Base-by-base conservation (phyloP, 2,113 vertebrate genomes). In the Halcyon senegalensis region DNA sequence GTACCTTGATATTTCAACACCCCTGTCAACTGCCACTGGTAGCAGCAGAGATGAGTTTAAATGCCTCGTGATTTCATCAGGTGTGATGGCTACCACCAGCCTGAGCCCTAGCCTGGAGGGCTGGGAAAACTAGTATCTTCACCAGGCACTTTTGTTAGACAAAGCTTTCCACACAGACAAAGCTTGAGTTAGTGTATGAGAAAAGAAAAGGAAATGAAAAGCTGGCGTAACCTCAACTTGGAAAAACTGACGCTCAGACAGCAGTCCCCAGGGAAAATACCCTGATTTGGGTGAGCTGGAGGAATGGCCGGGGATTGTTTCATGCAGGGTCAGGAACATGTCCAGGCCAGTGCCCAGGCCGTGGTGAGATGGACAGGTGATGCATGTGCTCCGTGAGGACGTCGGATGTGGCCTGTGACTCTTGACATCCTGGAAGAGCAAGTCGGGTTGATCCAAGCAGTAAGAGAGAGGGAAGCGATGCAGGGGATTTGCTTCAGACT, bases 321-420 rank as follows among this genome's bases (percentile, higher is more conserved):
- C 44, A 33, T 59, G 31, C 28, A 21, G 30, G 31, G 28, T 5
- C 1, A 2, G 67, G 43, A 83, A 8, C 1, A 2, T 3, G 59
- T 16, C 46, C 56, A 82, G 69, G 41, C 20, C 74, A 77, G 4
- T 10, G 39, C 53, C 1, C 1, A 73, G 82, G 66, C 70, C 48
- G 4, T 9, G 35, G 59, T 80, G 59, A 89, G 67, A 92, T 35
- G 55, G 69, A 51, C 46, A 50, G n/a, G 43, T 1, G 0, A 8
- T 18, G 55, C 25, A 39, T 4, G 39, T 37, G 19, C 64, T 81
- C n/a, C 7, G 6, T 0, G 0, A 25, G 28, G 66, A 33, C 0
- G 0, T 51, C 0, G 2, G 30, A 51, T 58, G 31, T 67, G 72
- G 48, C 59, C 84, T 69, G 24, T 56, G 59, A 37, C 21, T 30